Evolutionary conservation across 1,140 invertebrate genomes (phyloP), one percentile per base, ranked within the genome.

Genomic region (Choristoneura fumiferana): DNA sequence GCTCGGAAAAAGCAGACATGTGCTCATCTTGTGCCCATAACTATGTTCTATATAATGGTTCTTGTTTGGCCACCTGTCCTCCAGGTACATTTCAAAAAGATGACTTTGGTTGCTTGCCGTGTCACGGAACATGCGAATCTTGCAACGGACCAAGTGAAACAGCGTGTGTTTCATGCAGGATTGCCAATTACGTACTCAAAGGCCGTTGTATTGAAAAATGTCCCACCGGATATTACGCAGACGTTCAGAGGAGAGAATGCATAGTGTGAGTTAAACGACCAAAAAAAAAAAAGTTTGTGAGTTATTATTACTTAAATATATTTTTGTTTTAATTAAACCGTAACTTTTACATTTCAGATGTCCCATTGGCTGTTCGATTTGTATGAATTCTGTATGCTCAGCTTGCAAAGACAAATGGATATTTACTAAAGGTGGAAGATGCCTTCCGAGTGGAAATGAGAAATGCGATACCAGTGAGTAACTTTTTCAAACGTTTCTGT

Each of bases 21-120:
- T 96, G 95, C 74, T 94, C 94, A 9, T 94, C 93, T 53, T 96
- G 95, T 73, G 94, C 94, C 64, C 93, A 95, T 83, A 95, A 95
- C 71, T 90, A 95, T 56, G 93, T 96, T 10, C 91, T 97, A 70
- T 92, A 94, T 72, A 93, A 95, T 58, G 94, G 94, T 70, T 93
- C 93, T 71, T 97, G 96, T 85, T 92, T 94, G 66, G 93, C 95
- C 2, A 91, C 93, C 1, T 97, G 96, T 90, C 96, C 95, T 1
- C 67, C 91, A 1, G 92, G 94, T 60, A 96, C 95, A 4, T 96
- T 93, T 79, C 94, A 96, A 88, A 95, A 94, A 5, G 94, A 95
- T 69, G 94, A 95, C 75, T 91, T 82, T 68, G 93, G 92, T 73
- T 97, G 95, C 82, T 89, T 92, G 36, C 86, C 92, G 0, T 97